Conservation (phyloP, 1,140 invertebrate species). For the Phthorimaea operculella region DNA sequence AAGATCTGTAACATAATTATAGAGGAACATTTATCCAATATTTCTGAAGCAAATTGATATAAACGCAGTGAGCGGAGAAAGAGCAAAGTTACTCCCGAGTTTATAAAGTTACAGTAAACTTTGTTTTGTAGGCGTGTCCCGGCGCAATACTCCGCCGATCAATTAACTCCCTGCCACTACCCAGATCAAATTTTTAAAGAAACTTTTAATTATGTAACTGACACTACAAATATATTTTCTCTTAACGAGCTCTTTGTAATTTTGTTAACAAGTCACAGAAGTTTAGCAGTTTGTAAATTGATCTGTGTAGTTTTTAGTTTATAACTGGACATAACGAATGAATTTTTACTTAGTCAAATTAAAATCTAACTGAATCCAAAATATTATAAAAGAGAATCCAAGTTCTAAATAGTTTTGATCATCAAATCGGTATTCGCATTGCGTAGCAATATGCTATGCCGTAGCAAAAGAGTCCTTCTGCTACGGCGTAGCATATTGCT, state of each 20-base stretch:
- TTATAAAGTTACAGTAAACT: conserved; percentile 31
- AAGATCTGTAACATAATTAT: conserved; percentile 13
- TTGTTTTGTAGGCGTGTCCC: conserved; percentile 17
- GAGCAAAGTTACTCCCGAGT: conserved; percentile 18
- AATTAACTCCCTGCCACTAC: neutral
- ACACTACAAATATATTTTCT: neutral
- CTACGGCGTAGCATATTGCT: no score
- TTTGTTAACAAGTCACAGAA: no score
- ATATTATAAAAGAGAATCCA: no score
- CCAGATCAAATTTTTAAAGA: neutral
- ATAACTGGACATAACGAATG: no score
- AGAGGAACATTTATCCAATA: conserved; percentile 33
- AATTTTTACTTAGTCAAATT: no score
- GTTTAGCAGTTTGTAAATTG: no score
- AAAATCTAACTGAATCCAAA: no score
- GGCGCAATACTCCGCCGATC: neutral
- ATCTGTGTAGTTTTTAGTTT: no score
- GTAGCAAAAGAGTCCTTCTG: neutral
- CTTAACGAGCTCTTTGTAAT: no score
- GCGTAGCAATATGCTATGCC: neutral
- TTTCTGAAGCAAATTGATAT: conserved; percentile 33
- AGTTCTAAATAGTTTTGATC: no score
- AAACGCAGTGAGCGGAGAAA: conserved; percentile 25
- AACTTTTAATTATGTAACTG: neutral
- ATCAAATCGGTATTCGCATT: neutral